Percentiles rank a stretch among this genome's conserved stretches.
Conservation (phyloP, 2,113 vertebrate genomes). For the Lagenorhynchus albirostris region DNA sequence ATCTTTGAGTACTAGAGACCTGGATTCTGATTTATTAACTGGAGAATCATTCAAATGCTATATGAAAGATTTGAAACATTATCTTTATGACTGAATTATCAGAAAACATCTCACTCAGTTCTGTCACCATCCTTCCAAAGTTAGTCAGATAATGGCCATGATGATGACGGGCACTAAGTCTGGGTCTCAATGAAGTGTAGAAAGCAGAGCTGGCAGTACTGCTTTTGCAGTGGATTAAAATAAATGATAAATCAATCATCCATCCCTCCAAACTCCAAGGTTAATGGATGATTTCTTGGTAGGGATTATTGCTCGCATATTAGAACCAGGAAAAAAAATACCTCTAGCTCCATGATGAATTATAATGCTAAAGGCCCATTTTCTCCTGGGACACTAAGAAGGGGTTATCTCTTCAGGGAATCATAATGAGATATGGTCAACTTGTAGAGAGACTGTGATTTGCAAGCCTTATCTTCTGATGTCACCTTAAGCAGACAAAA, state of each 20-base stretch:
- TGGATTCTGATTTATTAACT: conserved; percentile 33
- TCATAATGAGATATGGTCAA: neutral
- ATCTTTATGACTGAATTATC: neutral
- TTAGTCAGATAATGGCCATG: neutral
- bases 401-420: neutral
- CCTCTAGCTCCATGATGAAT: neutral
- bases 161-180: neutral
- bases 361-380: neutral
- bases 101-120: neutral
- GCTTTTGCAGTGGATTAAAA: neutral
- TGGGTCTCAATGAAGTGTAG: neutral
- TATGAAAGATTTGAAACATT: conserved; percentile 17
- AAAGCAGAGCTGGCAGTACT: neutral
- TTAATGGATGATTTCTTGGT: neutral
- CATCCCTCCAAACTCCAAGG: neutral
- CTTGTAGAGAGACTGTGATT: neutral
- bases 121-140: neutral
- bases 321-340: conserved; percentile 14
- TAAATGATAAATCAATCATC: neutral
- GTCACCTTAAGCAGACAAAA: neutral
- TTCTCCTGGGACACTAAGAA: neutral
- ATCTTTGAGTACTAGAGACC: neutral
- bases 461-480: neutral
- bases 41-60: conserved; percentile 17
- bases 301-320: conserved; percentile 33